phyloP scores from a whole-genome alignment of 2,113 vertebrate species.

The Gasterosteus nipponicus region DNA sequence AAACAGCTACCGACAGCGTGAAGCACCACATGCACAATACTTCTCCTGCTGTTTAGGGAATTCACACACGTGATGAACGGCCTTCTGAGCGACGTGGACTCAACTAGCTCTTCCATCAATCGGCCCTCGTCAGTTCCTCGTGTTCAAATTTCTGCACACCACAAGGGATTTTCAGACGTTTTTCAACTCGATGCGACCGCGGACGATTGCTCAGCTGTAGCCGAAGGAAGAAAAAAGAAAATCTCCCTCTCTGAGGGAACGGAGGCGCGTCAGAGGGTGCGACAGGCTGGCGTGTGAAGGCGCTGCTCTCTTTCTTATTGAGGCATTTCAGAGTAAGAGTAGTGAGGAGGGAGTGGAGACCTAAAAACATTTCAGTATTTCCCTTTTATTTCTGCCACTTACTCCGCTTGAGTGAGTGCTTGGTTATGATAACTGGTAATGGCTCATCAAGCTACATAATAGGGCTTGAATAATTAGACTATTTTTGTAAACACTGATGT shows the following conservation, averaged over 20 bases:
- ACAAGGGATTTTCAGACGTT: background rate
- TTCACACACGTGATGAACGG: constrained; percentile 31
- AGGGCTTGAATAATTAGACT: constrained; percentile 61
- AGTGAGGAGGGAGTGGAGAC: constrained; percentile 13
- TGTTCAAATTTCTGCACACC: background rate
- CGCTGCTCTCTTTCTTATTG: constrained; percentile 19
- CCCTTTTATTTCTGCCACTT: constrained; percentile 26
- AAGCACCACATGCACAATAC: background rate
- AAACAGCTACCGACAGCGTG: constrained; percentile 48
- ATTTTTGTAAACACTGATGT: constrained; percentile 61
- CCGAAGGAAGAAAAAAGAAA: constrained; percentile 12
- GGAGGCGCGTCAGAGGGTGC: constrained; percentile 53
- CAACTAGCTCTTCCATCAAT: constrained; percentile 31
- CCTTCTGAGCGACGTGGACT: constrained; percentile 46
- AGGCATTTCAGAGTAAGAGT: constrained; percentile 30
- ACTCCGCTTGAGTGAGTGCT: constrained; percentile 23
- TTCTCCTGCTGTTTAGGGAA: constrained; percentile 14
- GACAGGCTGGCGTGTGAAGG: constrained; percentile 55
- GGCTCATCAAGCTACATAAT: constrained; percentile 54
- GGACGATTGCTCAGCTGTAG: constrained; percentile 14
- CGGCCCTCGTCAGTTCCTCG: constrained; percentile 8
- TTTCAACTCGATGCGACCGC: constrained; percentile 12
- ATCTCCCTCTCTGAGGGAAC: constrained; percentile 31
- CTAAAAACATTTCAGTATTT: constrained; percentile 17
- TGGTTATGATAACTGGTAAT: constrained; percentile 60